phyloP scores from a whole-genome alignment of 2,797 vertebrate species.

The Pterois miles region DNA sequence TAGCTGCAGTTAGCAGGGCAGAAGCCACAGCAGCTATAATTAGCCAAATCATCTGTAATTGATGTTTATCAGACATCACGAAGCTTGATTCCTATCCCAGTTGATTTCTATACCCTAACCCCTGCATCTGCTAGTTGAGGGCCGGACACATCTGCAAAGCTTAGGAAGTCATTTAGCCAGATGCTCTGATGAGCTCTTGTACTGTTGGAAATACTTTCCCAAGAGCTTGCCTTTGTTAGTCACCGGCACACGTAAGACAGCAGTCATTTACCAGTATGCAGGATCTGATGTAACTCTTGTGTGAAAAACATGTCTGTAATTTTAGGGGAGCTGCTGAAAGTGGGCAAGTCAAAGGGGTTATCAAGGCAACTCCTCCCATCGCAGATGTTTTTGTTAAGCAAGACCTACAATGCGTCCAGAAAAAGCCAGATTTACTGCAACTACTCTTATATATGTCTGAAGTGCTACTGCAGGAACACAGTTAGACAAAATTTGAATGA shows the following conservation, averaged over 20 bases:
- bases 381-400: constrained; percentile 36
- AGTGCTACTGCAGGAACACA: neutral
- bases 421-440: neutral
- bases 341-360: constrained; percentile 2
- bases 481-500: neutral
- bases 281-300: constrained; percentile 29
- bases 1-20: constrained; percentile 16
- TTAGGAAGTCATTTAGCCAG: constrained; percentile 18
- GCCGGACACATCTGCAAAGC: constrained; percentile 26
- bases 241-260: neutral
- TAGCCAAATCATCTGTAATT: constrained; percentile 46
- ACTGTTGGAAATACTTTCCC: neutral
- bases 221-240: constrained; percentile 5
- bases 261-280: constrained; percentile 40
- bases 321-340: constrained; percentile 5
- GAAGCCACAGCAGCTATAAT: constrained; percentile 23
- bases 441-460: neutral
- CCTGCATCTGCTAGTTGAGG: constrained; percentile 3
- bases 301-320: constrained; percentile 35
- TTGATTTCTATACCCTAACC: constrained; percentile 45
- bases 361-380: constrained; percentile 1
- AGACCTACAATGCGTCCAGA: neutral
- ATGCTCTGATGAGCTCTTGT: constrained; percentile 3
- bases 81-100: constrained; percentile 43
- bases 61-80: constrained; percentile 25